Conservation (phyloP, 1,140 invertebrate species). For the Leptinotarsa defecta region DNA sequence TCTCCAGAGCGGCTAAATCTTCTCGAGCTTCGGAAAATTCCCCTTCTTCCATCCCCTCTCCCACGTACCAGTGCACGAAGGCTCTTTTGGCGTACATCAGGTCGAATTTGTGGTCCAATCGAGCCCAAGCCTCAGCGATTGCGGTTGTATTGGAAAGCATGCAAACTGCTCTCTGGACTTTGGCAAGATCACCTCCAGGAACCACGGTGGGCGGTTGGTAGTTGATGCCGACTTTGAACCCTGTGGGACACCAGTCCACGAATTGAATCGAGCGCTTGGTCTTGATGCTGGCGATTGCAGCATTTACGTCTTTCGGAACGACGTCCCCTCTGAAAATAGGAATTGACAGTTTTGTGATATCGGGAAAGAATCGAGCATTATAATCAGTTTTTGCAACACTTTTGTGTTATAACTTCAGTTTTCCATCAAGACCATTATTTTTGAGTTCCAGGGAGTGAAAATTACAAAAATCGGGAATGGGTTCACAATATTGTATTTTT, state of each 20-base stretch:
- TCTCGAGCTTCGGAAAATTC: conserved; percentile 87
- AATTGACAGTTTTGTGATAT: too few relatives aligned
- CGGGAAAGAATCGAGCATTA: too few relatives aligned
- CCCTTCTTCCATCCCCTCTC: conserved; percentile 85
- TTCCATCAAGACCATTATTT: too few relatives aligned
- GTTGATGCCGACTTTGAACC: conserved; percentile 77
- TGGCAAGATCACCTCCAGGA: conserved; percentile 79
- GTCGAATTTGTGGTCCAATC: conserved; percentile 82
- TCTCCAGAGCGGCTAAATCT: conserved; percentile 82
- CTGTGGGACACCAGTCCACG: conserved; percentile 82
- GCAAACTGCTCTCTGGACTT: conserved; percentile 83
- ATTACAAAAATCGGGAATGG: too few relatives aligned
- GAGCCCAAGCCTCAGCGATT: conserved; percentile 84
- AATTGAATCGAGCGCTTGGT: conserved; percentile 83
- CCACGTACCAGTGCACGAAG: conserved; percentile 86
- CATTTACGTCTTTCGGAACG: conserved; percentile 86
- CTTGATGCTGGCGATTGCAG: conserved; percentile 88
- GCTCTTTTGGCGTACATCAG: conserved; percentile 83
- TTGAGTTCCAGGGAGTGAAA: too few relatives aligned
- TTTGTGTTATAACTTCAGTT: too few relatives aligned
- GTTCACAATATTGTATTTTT: too few relatives aligned
- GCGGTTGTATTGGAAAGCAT: conserved; percentile 88
- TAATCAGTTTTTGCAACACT: too few relatives aligned
- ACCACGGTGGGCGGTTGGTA: conserved; percentile 85
- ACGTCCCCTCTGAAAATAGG: conserved; percentile 60